Conservation (phyloP, 2,888 invertebrate species). For the Hololepta plana region DNA sequence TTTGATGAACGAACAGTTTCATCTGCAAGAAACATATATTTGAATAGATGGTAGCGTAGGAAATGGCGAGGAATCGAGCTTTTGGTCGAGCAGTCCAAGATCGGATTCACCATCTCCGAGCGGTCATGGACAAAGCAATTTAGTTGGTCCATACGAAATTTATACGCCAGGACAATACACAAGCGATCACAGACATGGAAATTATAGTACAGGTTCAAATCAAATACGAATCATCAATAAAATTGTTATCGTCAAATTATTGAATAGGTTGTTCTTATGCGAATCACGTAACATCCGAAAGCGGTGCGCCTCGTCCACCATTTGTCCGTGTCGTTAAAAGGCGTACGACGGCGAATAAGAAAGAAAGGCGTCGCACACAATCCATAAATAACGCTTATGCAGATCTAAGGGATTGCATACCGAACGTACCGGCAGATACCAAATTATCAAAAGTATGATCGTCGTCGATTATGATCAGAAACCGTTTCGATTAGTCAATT, state of each 20-base stretch:
- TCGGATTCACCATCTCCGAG: conserved; percentile 23
- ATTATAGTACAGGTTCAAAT: too few relatives aligned
- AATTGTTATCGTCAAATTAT: too few relatives aligned
- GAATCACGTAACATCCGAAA: neutral
- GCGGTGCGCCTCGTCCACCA: conserved; percentile 14
- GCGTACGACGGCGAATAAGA: conserved; percentile 83
- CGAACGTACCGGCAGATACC: conserved; percentile 90
- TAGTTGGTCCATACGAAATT: conserved; percentile 18
- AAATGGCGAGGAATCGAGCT: conserved; percentile 21
- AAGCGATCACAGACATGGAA: conserved; percentile 1
- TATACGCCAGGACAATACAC: conserved; percentile 17
- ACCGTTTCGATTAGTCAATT: conserved; percentile 9
- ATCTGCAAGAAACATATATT: too few relatives aligned
- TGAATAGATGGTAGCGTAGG: conserved; percentile 11
- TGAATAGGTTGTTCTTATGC: too few relatives aligned
- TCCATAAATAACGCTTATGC: conserved; percentile 93
- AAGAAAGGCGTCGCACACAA: conserved; percentile 79
- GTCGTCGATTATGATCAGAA: conserved; percentile 1
- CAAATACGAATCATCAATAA: too few relatives aligned
- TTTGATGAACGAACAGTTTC: too few relatives aligned
- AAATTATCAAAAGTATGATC: conserved; percentile 73
- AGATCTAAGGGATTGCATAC: conserved; percentile 82
- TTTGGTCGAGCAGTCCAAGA: conserved; percentile 23
- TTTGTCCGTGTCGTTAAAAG: conserved; percentile 50
- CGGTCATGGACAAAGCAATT: conserved; percentile 15